Evolutionary conservation across 2,797 vertebrate genomes (phyloP).

Genomic region (Natrix natrix): DNA sequence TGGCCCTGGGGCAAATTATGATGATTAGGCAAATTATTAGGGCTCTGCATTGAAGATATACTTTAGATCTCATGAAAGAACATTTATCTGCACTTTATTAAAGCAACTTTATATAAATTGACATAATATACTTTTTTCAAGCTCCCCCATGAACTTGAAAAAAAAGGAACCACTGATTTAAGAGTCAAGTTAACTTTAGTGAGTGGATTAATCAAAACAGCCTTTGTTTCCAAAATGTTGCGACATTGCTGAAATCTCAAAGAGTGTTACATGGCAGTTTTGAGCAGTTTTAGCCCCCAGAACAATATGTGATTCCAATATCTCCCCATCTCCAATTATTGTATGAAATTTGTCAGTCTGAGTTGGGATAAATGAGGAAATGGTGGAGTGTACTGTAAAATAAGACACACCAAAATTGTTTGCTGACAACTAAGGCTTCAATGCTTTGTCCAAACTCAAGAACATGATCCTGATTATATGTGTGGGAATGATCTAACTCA

Average conservation of each 20-base stretch:
- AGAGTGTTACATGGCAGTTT: not conserved
- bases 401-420: not conserved
- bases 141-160: not conserved
- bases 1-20: not conserved
- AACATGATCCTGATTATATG: not conserved
- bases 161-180: not conserved
- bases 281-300: not conserved
- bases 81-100: not conserved
- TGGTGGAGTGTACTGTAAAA: not conserved
- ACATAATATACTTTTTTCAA: not conserved
- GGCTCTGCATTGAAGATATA: not conserved
- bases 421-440: not conserved
- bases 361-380: not conserved
- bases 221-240: not conserved
- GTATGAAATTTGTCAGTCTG: not conserved
- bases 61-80: not conserved
- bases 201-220: not conserved
- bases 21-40: not conserved
- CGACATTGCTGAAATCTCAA: not conserved
- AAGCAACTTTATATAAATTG: not conserved
- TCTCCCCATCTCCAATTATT: not conserved
- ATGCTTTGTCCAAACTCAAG: not conserved
- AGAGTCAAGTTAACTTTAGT: not conserved
- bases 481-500: not conserved
- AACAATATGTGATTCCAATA: not conserved